phyloP scores from a whole-genome alignment of 2,113 vertebrate genomes.

The Corapipo altera region DNA sequence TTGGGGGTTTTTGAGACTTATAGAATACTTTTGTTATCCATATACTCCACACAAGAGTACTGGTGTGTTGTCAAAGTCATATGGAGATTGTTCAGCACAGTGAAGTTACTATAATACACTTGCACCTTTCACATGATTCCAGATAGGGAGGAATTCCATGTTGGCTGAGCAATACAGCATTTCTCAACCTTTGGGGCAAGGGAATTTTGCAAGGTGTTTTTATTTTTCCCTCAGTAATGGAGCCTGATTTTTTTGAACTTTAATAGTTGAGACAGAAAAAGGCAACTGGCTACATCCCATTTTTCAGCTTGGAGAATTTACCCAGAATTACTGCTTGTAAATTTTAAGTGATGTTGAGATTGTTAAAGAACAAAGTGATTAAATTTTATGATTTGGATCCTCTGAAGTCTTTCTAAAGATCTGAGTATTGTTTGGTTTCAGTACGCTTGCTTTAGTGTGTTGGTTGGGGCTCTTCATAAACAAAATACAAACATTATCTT shows the following conservation, averaged over 20 bases:
- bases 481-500: constrained; percentile 64
- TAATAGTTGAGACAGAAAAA: not conserved
- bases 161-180: not conserved
- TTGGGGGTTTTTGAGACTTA: not conserved
- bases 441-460: constrained; percentile 35
- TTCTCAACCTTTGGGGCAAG: not conserved
- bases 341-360: constrained; percentile 37
- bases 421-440: constrained; percentile 46
- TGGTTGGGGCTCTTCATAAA: constrained; percentile 64
- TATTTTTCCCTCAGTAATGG: not conserved
- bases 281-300: not conserved
- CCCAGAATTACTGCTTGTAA: not conserved
- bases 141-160: not conserved
- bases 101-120: not conserved
- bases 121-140: not conserved
- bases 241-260: constrained; percentile 18
- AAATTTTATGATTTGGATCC: constrained; percentile 35
- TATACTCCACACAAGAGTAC: not conserved
- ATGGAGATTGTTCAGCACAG: not conserved
- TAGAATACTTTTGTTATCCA: not conserved
- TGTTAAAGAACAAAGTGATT: constrained; percentile 46
- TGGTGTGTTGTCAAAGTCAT: not conserved
- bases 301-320: not conserved
- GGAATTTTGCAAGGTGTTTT: not conserved
- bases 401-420: constrained; percentile 50